These are phyloP conservation scores for Ceratina australensis DNA, from an alignment of 1,140 invertebrate species.

Conservation along the genomic window DNA sequence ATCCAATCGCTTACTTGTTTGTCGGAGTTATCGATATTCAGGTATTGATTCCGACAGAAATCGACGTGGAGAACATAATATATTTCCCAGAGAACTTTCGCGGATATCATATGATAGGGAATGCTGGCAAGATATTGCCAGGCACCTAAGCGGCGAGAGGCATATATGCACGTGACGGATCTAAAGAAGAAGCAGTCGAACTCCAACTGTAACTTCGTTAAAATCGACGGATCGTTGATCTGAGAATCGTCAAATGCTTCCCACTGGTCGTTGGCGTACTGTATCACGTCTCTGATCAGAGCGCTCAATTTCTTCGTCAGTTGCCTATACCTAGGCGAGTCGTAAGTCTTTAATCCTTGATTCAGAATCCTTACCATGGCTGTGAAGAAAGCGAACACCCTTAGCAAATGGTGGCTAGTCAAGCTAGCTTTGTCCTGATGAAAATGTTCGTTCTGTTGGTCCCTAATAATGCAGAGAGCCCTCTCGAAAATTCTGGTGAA, in stretches of 20 bases:
- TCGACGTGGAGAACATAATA: conserved; percentile 83
- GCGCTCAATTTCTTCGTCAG: conserved; percentile 86
- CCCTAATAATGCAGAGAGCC: conserved; percentile 78
- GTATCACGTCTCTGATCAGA: conserved; percentile 86
- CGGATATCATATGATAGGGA: conserved; percentile 86
- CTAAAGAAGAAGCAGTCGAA: conserved; percentile 87
- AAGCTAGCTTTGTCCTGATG: conserved; percentile 81
- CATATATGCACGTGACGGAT: conserved; percentile 86
- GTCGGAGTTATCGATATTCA: conserved; percentile 51
- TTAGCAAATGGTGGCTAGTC: conserved; percentile 84
- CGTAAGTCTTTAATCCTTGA: conserved; percentile 85
- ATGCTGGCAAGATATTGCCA: conserved; percentile 92
- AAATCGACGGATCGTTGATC: conserved; percentile 78
- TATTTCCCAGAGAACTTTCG: conserved; percentile 85
- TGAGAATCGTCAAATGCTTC: conserved; percentile 78
- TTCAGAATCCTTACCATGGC: conserved; percentile 84
- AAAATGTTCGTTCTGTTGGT: conserved; percentile 73
- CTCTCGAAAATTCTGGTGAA: conserved; percentile 84
- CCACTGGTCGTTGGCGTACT: conserved; percentile 88
- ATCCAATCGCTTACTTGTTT: conserved; percentile 70
- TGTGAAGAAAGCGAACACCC: conserved; percentile 86
- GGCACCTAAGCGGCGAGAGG: conserved; percentile 86
- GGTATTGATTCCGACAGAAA: conserved; percentile 25
- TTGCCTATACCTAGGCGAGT: conserved; percentile 85
- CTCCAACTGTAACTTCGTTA: conserved; percentile 85